Evolutionary conservation across 2,888 invertebrate species (phyloP), one percentile per base, ranked within the genome.

Genomic region (Carpatolechia fugitivella): DNA sequence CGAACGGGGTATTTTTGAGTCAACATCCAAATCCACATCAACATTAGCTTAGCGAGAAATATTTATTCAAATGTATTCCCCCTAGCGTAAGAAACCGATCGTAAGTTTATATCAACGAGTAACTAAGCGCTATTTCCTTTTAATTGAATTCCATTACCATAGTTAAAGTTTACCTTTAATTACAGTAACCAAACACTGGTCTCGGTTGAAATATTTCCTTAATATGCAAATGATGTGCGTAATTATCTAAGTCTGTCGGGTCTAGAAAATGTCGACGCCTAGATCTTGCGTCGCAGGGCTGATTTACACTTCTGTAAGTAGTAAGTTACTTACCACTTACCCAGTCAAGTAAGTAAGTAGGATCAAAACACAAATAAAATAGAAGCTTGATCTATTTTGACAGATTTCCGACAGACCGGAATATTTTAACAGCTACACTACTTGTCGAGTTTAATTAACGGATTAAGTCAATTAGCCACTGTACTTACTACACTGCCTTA

Each of bases 131-230:
- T 78, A 77, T 84, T 79, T 76, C 76, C 73, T 76, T 80, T 82
- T 84, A 85, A 85, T 84, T 86, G 81, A 82, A 83, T 85, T 69
- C 74, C 80, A 82, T 85, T 84, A 82, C 74, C 76, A 79, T 79
- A 79, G 77, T 78, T 76, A 81, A 82, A 80, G 79, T 78, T 76
- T 70, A 72, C 72, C 69, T 78, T 85, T 82, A 82, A 84, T 84
- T 85, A 78, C 78, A 68, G 68, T 70, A 70, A 71, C 75, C 72
- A 71, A 73, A 76, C 77, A 60, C 68, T 59, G 67, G 63, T 64
- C 62, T 65, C 64, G 65, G 59, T 71, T 68, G 65, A 68, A 72
- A 71, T 72, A 68, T 70, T 71, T 67, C 64, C 62, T 74, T 69
- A 70, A 69, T 71, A 76, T 76, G 73, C 69, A 68, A 73, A 78